These are phyloP conservation scores for Apocrypta bakeri DNA, from an alignment of 1,140 invertebrate genomes.

Conservation along the genomic window DNA sequence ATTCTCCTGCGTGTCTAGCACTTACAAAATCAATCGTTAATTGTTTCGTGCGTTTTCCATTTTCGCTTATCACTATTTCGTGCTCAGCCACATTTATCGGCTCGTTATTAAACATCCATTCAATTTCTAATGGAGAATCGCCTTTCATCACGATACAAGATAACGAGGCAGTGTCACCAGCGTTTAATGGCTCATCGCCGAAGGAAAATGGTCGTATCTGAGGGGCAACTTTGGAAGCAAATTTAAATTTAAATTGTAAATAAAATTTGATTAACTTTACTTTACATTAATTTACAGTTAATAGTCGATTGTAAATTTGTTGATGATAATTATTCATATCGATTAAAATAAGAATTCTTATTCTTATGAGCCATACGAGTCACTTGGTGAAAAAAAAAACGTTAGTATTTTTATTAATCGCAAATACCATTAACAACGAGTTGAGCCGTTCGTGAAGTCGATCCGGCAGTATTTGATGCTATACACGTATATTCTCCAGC, in stretches of 20 bases:
- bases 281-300: too few species aligned
- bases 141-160: conserved; percentile 85
- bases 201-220: conserved; percentile 75
- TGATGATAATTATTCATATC: neutral
- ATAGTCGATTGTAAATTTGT: too few species aligned
- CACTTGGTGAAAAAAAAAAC: neutral
- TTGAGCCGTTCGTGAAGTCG: conserved; percentile 77
- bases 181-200: conserved; percentile 80
- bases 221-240: conserved; percentile 70
- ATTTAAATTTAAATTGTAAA: too few species aligned
- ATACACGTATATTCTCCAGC: conserved; percentile 89
- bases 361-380: neutral
- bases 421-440: conserved; percentile 82
- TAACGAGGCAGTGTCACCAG: conserved; percentile 85
- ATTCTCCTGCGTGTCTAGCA: conserved; percentile 63
- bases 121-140: conserved; percentile 79
- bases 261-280: too few species aligned
- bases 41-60: conserved; percentile 51
- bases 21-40: conserved; percentile 56
- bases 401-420: neutral
- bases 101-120: conserved; percentile 50
- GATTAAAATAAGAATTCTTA: too few species aligned
- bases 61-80: conserved; percentile 64
- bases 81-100: conserved; percentile 13
- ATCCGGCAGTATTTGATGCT: conserved; percentile 83